phyloP scores from a whole-genome alignment of 2,797 vertebrate species.

The Pitangus sulphuratus region DNA sequence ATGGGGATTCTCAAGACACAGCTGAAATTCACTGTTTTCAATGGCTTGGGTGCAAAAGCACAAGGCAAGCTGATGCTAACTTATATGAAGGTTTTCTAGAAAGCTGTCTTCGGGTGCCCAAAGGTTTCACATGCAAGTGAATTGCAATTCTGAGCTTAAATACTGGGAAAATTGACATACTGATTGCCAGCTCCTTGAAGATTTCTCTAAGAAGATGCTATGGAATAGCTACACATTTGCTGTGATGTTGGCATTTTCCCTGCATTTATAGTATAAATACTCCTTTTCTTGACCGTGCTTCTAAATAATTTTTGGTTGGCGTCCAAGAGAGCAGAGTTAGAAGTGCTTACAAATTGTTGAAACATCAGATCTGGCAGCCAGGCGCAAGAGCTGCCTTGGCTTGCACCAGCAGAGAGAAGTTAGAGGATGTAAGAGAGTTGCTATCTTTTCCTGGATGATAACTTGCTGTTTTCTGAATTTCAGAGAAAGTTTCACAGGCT shows the following conservation, averaged over 20 bases:
- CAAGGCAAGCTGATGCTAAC: background rate
- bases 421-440: background rate
- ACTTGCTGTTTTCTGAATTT: background rate
- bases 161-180: background rate
- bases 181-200: background rate
- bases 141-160: background rate
- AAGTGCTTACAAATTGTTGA: background rate
- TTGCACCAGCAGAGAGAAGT: background rate
- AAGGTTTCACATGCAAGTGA: background rate
- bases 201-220: background rate
- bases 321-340: background rate
- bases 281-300: background rate
- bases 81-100: background rate
- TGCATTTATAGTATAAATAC: background rate
- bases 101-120: background rate
- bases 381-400: background rate
- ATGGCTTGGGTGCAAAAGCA: background rate
- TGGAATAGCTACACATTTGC: background rate
- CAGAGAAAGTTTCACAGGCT: background rate
- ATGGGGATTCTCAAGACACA: rapidly evolving
- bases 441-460: background rate
- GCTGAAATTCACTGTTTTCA: background rate
- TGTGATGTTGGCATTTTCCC: background rate
- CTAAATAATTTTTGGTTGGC: background rate
- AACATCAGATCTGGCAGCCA: background rate